Conservation (phyloP, 2,888 invertebrate genomes). For the Luperina nickerlii region DNA sequence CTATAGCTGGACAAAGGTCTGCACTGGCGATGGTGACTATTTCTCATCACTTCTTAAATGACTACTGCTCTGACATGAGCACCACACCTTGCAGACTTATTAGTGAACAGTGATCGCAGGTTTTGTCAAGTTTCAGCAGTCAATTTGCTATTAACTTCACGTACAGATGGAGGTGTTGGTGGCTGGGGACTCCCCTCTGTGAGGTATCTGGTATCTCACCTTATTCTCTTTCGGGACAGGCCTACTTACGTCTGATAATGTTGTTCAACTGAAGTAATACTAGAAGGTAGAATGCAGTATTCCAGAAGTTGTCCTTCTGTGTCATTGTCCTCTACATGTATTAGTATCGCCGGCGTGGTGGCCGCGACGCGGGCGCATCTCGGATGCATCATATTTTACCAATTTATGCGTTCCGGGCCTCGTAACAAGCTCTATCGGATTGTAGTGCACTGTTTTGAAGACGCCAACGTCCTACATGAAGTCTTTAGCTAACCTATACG, state of each 20-base stretch:
- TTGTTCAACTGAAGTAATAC: background rate
- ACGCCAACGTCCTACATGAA: background rate
- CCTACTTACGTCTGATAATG: background rate
- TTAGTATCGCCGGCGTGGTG: conserved; percentile 1
- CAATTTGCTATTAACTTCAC: background rate
- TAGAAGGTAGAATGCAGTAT: background rate
- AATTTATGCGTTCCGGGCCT: conserved; percentile 49
- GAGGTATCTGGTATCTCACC: background rate
- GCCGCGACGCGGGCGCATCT: conserved; percentile 24
- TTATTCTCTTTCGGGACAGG: background rate
- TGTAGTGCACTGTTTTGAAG: conserved; percentile 11
- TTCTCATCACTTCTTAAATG: background rate
- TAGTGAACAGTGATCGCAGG: background rate
- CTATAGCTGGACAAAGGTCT: background rate
- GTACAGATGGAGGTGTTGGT: too few species aligned
- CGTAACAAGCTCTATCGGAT: conserved; percentile 56
- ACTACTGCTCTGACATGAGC: background rate
- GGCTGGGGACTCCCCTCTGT: too few species aligned
- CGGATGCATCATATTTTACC: conserved; percentile 57
- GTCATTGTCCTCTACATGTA: background rate
- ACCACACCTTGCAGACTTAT: background rate
- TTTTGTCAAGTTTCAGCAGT: background rate
- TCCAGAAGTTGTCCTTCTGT: conserved; percentile 16
- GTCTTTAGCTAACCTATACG: background rate
- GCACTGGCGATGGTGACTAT: background rate